phyloP scores from a whole-genome alignment of 2,113 vertebrate genomes.

The Vanacampus margaritifer region DNA sequence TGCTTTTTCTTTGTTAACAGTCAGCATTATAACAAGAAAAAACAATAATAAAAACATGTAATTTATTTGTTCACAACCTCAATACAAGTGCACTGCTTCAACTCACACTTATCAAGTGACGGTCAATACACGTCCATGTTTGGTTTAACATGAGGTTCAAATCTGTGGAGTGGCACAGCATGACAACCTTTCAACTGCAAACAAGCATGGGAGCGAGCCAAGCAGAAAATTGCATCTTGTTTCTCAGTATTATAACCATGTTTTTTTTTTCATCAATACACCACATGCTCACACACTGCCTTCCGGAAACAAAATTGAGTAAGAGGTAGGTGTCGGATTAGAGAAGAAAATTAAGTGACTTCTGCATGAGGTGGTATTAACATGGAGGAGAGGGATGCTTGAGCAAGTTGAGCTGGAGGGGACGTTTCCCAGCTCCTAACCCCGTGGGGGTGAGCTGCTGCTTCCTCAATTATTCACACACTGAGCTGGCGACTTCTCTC shows the following conservation, averaged over 20 bases:
- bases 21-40: neutral
- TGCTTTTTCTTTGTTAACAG: neutral
- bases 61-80: neutral
- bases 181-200: neutral
- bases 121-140: neutral
- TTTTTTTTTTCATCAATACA: neutral
- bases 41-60: neutral
- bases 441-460: conserved; percentile 6
- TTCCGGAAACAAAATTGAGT: neutral
- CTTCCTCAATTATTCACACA: conserved; percentile 46
- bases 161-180: conserved; percentile 10
- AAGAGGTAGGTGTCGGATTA: conserved; percentile 10
- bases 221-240: conserved; percentile 40
- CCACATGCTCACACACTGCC: neutral
- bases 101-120: neutral
- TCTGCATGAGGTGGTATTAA: conserved; percentile 18
- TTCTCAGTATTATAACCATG: conserved; percentile 23
- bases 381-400: conserved; percentile 14
- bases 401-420: conserved; percentile 10
- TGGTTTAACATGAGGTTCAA: conserved; percentile 16
- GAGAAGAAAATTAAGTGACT: conserved; percentile 8
- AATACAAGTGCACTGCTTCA: neutral
- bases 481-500: conserved; percentile 2
- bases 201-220: conserved; percentile 14
- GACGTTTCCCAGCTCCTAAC: conserved; percentile 21